phyloP scores from a whole-genome alignment of 2,888 invertebrate genomes.

The Lithophane ornitopus region DNA sequence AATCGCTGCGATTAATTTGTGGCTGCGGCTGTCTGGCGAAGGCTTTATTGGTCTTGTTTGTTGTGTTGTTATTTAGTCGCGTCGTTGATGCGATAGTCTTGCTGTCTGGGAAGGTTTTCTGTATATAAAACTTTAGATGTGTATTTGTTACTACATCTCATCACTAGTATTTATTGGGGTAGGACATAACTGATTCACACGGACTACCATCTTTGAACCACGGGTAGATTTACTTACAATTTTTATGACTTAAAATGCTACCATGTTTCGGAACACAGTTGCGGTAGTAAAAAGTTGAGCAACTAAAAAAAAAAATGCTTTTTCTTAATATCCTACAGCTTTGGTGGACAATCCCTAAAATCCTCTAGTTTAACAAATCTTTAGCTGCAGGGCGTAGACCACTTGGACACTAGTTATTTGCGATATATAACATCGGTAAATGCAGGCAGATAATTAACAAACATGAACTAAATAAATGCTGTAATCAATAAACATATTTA shows the following conservation, averaged over 20 bases:
- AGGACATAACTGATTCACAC: neutral
- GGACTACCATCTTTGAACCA: neutral
- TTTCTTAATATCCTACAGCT: neutral
- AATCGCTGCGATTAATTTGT: slow-evolving; percentile 53
- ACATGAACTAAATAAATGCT: slow-evolving; percentile 24
- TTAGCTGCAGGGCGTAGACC: neutral
- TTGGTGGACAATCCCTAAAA: neutral
- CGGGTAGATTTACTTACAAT: neutral
- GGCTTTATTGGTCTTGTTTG: slow-evolving; percentile 27
- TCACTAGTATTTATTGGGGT: neutral
- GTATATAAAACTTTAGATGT: neutral
- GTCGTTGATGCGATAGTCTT: slow-evolving; percentile 5
- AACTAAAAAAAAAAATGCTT: no score
- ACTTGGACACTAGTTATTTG: slow-evolving; percentile 20
- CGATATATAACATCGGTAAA: slow-evolving; percentile 5
- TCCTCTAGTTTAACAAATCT: neutral
- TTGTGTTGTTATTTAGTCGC: slow-evolving; percentile 22
- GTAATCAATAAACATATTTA: slow-evolving; percentile 31
- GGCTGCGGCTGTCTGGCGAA: slow-evolving; percentile 25
- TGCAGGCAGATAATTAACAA: slow-evolving; percentile 4
- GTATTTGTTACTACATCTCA: neutral
- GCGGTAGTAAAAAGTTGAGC: no score
- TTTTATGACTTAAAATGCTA: neutral
- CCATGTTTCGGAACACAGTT: neutral
- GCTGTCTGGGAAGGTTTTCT: neutral